Base-by-base conservation (phyloP, 2,888 invertebrate species). In the Hirtodrosophila histrioides region DNA sequence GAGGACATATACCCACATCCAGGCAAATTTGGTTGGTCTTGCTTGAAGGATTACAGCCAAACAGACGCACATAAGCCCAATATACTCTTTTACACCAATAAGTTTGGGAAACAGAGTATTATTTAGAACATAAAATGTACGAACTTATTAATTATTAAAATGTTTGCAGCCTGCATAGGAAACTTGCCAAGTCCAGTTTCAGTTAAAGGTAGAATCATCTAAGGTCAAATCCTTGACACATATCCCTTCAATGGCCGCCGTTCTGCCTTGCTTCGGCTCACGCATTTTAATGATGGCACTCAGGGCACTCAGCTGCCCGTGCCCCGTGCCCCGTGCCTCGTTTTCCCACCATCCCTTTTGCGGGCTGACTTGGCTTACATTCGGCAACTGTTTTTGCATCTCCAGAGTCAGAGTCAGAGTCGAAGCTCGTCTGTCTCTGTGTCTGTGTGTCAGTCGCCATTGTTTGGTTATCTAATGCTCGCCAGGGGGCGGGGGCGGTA, bases 391-490 rank as follows among this genome's bases (percentile, higher is more conserved):
- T 70, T 58, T 49, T 62, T 56, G 60, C 63, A 68, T 72, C 69
- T 63, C 45, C 39, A 23, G 46, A 44, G 11, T 36, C 57, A 27
- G n/a, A 57, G 33, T 36, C 35, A 29, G 35, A 35, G 41, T 17
- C 17, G 17, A 41, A 36, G 24, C 8, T 24, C 35, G 27, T 33
- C 33, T 27, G 44, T 46, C 29, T 12, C 49, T 45, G 36, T 48
- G 23, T 56, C 49, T 17, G 29, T 53, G 48, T 56, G 69, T 48
- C 51, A 29, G 74, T 60, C 62, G 60, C 78, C 80, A 75, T 80
- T 86, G 80, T 80, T 86, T 69, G 76, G 64, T 72, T 86, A 79
- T 86, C 79, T 82, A 83, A 80, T 78, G 65, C 86, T 63, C 58
- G 58, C 45, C 68, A 67, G 75, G 60, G 57, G 35, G 57, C 46